Base-by-base conservation (phyloP, 2,797 vertebrate species). In the Catamblyrhynchus diadema region DNA sequence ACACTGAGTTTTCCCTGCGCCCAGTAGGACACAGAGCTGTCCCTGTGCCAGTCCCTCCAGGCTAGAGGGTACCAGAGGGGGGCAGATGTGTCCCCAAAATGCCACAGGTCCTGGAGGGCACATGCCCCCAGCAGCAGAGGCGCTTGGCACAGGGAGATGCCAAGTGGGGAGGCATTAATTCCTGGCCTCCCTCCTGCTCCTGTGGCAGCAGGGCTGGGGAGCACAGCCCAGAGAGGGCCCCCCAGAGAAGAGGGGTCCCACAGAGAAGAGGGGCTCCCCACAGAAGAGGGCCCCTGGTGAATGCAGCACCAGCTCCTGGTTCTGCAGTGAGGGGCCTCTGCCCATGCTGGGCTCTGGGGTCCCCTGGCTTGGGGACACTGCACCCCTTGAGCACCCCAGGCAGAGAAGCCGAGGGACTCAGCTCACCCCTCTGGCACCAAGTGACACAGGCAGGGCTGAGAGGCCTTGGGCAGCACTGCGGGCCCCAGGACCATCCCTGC, bases 181-280 rank as follows among this genome's bases (percentile, higher is more conserved):
- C 23, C 41, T 1, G 0, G 15, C 18, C 33, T 54, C 61, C 60
- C 60, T 90, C 32, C 66, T 62, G 48, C 53, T 91, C 42, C 86
- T 93, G 80, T 21, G 33, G 32, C 35, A 8, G 25, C 9, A 1
- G 23, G n/a, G 28, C 7, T 1, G 61, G 41, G 41, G 59, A 15
- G 10, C 7, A 13, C 45, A 75, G 44, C 82, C 94, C 44, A 59
- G 32, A 42, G 14, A 42, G 37, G 25, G 4, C 9, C 5, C 48
- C 32, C 30, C 39, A 16, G 88, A 90, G 75, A 95, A 95, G 69
- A 87, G 93, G 59, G 14, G 81, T 78, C 9, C 37, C 1, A 22
- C 37, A 22, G 88, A 92, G 71, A 94, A 95, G 67, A 86, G 93
- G 59, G 12, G 82, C 75, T 86, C 86, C 81, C 94, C 42, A 56